A percentile compares a stretch with the other conserved stretches of the same genome.
Evolutionary conservation across 2,888 invertebrate genomes (phyloP).

Genomic region (Smittia aterrima): DNA sequence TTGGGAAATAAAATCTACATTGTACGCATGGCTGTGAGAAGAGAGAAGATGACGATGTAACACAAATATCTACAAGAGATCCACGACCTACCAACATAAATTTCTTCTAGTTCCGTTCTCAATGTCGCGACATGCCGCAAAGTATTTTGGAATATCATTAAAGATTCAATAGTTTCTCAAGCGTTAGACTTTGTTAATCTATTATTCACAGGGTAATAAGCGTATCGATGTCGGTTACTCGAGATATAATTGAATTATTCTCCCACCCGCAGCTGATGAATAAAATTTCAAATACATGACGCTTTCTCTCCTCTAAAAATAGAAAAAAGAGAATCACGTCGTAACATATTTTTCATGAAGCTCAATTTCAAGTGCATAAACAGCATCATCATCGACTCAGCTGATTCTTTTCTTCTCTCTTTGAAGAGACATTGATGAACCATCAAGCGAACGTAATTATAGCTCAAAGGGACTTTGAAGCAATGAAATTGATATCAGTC

Average conservation of each 20-base stretch:
- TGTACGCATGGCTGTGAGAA: slow-evolving; percentile 15
- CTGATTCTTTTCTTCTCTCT: background rate
- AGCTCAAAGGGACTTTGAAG: background rate
- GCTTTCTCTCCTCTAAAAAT: background rate
- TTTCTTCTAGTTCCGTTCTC: background rate
- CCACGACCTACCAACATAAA: slow-evolving; percentile 22
- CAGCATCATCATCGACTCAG: background rate
- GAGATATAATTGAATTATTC: no score
- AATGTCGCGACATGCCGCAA: background rate
- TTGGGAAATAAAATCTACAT: background rate
- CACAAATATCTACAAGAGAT: background rate
- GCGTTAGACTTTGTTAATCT: no score
- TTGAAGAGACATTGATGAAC: background rate
- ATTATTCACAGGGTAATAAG: no score
- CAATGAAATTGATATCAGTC: no score
- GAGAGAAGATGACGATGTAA: slow-evolving; percentile 1
- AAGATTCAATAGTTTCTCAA: no score
- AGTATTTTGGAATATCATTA: background rate
- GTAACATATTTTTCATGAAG: background rate
- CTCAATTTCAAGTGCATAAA: background rate
- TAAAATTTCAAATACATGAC: background rate
- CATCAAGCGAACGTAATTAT: no score
- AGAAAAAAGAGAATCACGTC: background rate
- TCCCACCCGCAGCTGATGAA: no score
- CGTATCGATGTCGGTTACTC: no score